Base-by-base conservation (phyloP, 2,797 vertebrate species). In the Cichlasoma orientale region DNA sequence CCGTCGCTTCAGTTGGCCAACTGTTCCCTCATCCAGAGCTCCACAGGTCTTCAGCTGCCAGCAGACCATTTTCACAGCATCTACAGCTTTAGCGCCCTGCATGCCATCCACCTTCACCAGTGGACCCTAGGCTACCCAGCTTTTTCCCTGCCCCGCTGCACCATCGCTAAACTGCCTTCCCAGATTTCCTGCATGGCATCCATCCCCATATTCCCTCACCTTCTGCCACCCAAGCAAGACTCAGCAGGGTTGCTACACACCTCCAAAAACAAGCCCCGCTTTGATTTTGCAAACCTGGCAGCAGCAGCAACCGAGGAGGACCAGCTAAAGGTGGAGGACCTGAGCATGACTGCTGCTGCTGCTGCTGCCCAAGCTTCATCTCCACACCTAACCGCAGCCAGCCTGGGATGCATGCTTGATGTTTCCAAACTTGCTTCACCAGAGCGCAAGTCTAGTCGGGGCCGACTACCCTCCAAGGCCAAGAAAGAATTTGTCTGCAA, bases 401-500 rank as follows among this genome's bases (percentile, higher is more conserved):
- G 86, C 55, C 90, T 97, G 44, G 96, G 97, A 3, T 96, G 97
- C 82, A 96, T 99, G 74, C 95, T 99, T 57, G 97, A 98, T 50
- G 97, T 96, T 58, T 96, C 96, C 93, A 99, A 99, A 92, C 95
- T 98, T 33, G 89, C 91, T 16, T 96, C 97, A 0, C 96, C 97
- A 0, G 97, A 99, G 89, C 97, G 97, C 90, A 99, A 98, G 92
- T 92, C 97, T 27, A 96, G 95, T 72, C 93, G 97, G 10, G 98
- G 98, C 52, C 94, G 98, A 77, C 95, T 98, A 75, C 97, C 97
- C 29, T 97, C 97, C 77, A 99, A 99, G 91, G 98, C 97, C 82
- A 99, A 99, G 95, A 99, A 99, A 95, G 98, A 99, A 86, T 99
- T 99, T 94, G 98, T 99, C 90, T 99, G 98, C 95, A 99, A 98